These are phyloP conservation scores for Danio aesculapii DNA, from an alignment of 2,797 vertebrate genomes.

Conservation along the genomic window DNA sequence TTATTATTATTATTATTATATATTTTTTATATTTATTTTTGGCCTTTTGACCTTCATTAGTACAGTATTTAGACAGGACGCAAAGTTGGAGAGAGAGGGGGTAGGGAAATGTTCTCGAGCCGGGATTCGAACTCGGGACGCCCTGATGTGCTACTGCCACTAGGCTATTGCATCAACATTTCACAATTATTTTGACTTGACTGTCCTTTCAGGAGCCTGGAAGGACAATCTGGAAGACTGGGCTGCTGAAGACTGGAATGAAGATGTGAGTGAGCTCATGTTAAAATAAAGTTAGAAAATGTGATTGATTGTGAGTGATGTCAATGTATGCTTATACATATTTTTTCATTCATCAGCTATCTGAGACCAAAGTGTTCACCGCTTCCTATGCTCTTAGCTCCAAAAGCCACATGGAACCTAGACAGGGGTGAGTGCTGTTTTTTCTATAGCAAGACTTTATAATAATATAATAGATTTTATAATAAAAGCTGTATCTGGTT, in stretches of 20 bases:
- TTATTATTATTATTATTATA: too few species aligned
- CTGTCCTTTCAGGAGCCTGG: conserved; percentile 81
- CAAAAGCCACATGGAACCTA: conserved; percentile 82
- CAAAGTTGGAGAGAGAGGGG: too few species aligned
- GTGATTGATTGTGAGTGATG: background rate
- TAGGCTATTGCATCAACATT: too few species aligned
- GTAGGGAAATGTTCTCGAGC: too few species aligned
- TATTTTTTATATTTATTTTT: too few species aligned
- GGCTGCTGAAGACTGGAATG: conserved; percentile 95
- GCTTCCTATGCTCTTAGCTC: conserved; percentile 83
- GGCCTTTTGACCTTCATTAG: too few species aligned
- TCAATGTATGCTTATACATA: background rate
- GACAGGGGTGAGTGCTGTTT: conserved; percentile 79
- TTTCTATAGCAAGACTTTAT: too few species aligned
- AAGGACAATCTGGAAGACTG: conserved; percentile 92
- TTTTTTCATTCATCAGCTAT: conserved; percentile 70
- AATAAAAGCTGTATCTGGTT: too few species aligned
- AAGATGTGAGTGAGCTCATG: conserved; percentile 88
- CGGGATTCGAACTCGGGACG: too few species aligned
- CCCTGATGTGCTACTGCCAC: too few species aligned
- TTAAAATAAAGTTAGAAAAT: background rate
- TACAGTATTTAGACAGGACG: too few species aligned
- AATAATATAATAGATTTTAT: too few species aligned
- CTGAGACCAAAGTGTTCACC: conserved; percentile 90
- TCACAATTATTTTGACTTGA: background rate